Percentiles rank a stretch among this genome's conserved stretches.
Evolutionary conservation across 1,140 invertebrate species (phyloP).

Genomic region (Dolichoris vasculosae): DNA sequence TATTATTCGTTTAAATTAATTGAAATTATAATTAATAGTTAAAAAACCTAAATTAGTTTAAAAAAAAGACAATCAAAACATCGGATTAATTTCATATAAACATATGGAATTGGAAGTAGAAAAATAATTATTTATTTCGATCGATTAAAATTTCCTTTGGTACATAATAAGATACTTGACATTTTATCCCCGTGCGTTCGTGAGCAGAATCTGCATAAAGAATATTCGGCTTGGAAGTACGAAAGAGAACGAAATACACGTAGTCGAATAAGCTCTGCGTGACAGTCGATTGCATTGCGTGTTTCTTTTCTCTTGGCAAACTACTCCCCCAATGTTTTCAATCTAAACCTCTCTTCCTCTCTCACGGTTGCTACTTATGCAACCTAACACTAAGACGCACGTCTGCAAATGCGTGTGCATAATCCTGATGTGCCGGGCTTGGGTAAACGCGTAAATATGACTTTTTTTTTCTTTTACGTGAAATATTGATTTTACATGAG

Average conservation of each 20-base stretch:
- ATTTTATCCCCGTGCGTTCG: not conserved
- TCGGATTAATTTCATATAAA: not conserved
- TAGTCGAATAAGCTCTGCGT: conserved; percentile 49
- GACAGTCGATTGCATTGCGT: conserved; percentile 57
- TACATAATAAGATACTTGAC: not conserved
- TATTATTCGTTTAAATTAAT: not conserved
- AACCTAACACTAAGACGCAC: not conserved
- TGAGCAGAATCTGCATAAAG: not conserved
- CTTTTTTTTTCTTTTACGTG: conserved; percentile 62
- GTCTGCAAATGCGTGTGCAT: not conserved
- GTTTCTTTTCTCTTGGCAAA: conserved; percentile 47
- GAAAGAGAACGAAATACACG: not conserved
- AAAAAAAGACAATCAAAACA: not conserved
- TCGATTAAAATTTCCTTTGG: not conserved
- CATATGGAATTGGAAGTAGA: not conserved
- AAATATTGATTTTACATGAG: conserved; percentile 62
- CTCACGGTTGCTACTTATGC: not conserved
- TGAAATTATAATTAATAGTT: not conserved
- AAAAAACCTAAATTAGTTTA: not conserved
- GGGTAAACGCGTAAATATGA: conserved; percentile 49
- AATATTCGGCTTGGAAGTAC: not conserved
- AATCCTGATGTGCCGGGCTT: not conserved
- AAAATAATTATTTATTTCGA: not conserved
- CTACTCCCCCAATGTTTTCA: conserved; percentile 29
- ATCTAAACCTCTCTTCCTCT: conserved; percentile 14